phyloP scores from a whole-genome alignment of 2,797 vertebrate genomes.

The Aplochiton taeniatus region DNA sequence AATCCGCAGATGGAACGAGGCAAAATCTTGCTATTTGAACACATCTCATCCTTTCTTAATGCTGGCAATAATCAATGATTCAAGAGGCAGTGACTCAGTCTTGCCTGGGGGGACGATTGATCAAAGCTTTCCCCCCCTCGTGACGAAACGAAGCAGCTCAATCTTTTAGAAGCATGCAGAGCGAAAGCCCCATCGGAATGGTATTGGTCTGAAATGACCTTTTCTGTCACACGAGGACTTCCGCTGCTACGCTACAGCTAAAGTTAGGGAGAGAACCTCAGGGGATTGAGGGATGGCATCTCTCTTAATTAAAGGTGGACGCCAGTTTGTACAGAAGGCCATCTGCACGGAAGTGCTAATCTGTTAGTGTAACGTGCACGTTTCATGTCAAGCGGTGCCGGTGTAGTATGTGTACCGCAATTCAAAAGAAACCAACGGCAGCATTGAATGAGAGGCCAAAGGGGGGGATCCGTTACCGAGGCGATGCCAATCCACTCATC shows the following conservation, averaged over 20 bases:
- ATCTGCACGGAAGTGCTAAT: slow-evolving; percentile 26
- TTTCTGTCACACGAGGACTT: too few relatives aligned
- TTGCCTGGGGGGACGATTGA: slow-evolving; percentile 29
- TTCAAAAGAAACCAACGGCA: background rate
- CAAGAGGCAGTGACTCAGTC: slow-evolving; percentile 22
- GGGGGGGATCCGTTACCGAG: too few relatives aligned
- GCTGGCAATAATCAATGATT: slow-evolving; percentile 35
- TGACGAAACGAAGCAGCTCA: slow-evolving; percentile 29
- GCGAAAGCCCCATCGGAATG: too few relatives aligned
- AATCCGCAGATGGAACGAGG: too few relatives aligned
- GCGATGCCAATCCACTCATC: too few relatives aligned
- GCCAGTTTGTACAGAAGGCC: slow-evolving; percentile 7
- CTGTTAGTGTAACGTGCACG: slow-evolving; percentile 15
- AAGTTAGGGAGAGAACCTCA: background rate
- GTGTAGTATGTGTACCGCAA: background rate
- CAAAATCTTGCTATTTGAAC: background rate
- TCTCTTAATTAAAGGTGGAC: slow-evolving; percentile 4
- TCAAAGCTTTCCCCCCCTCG: slow-evolving; percentile 23
- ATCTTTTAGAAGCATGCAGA: slow-evolving; percentile 22
- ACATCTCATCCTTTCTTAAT: slow-evolving; percentile 17
- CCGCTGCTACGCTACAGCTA: too few relatives aligned
- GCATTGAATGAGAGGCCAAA: background rate
- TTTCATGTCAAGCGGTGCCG: slow-evolving; percentile 6
- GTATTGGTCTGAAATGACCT: too few relatives aligned
- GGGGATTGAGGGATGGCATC: slow-evolving; percentile 10